These are phyloP conservation scores for Girardinus metallicus DNA, from an alignment of 2,797 vertebrate species.

Conservation along the genomic window DNA sequence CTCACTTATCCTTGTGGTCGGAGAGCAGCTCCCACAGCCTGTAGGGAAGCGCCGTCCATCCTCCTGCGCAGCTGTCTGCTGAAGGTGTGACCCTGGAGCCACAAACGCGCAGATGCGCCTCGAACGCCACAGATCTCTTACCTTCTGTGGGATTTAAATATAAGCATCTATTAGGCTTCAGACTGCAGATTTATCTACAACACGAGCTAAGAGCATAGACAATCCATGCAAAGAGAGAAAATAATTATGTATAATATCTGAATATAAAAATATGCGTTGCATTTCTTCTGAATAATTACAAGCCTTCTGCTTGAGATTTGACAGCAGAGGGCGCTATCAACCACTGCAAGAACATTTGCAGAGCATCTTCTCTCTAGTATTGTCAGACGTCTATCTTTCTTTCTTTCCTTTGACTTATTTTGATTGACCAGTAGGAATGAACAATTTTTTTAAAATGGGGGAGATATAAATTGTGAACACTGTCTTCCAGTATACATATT, in stretches of 20 bases:
- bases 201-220: neutral
- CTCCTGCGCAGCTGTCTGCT: slow-evolving; percentile 43
- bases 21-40: slow-evolving; percentile 13
- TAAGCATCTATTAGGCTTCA: neutral
- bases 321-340: slow-evolving; percentile 57
- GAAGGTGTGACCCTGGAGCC: slow-evolving; percentile 61
- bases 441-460: neutral
- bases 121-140: slow-evolving; percentile 10
- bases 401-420: neutral
- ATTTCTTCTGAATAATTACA: slow-evolving; percentile 7
- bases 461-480: neutral
- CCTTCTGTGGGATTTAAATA: neutral
- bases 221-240: neutral
- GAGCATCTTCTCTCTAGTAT: neutral
- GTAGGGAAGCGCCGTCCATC: slow-evolving; percentile 6
- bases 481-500: neutral
- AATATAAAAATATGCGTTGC: neutral
- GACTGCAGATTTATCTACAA: fast-evolving
- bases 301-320: neutral
- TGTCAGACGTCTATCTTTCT: neutral
- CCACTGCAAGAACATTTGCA: neutral
- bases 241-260: neutral
- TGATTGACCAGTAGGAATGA: neutral
- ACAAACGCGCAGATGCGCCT: slow-evolving; percentile 49
- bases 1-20: slow-evolving; percentile 12